Conservation (phyloP, 2,113 vertebrate species). For the Spilogale gracilis region DNA sequence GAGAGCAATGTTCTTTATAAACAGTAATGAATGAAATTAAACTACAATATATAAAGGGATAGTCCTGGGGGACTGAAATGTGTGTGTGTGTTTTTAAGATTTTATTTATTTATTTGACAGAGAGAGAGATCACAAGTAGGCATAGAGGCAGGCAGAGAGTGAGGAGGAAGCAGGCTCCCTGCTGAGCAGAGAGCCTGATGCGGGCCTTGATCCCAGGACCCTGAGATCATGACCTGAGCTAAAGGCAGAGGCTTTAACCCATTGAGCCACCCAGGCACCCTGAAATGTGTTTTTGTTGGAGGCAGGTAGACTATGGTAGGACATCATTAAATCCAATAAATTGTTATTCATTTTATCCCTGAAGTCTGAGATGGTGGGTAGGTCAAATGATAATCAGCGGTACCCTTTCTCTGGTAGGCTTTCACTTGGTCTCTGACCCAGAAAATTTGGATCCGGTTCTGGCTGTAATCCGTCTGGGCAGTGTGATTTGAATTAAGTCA, state of each 20-base stretch:
- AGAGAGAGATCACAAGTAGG: too few species aligned
- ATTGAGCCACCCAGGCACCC: too few species aligned
- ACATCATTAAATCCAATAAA: not conserved
- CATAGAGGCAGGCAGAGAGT: too few species aligned
- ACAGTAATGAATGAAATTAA: not conserved
- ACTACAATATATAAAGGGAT: not conserved
- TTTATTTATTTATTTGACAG: too few species aligned
- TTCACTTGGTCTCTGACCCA: not conserved
- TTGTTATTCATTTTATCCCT: constrained; percentile 32
- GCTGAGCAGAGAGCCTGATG: too few species aligned
- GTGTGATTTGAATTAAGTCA: not conserved
- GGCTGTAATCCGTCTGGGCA: constrained; percentile 1
- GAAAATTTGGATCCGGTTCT: not conserved
- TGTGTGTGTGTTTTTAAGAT: not conserved
- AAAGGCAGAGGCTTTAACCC: too few species aligned
- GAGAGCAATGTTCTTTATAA: not conserved
- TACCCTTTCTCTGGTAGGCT: not conserved
- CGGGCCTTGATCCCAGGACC: too few species aligned
- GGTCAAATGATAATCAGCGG: not conserved
- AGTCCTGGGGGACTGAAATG: not conserved
- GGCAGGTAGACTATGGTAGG: not conserved
- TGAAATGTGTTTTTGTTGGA: not conserved
- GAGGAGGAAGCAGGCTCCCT: too few species aligned
- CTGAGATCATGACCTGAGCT: too few species aligned
- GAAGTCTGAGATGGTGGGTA: not conserved